Base-by-base conservation (phyloP, 2,888 invertebrate species). In the Cryptus armator region DNA sequence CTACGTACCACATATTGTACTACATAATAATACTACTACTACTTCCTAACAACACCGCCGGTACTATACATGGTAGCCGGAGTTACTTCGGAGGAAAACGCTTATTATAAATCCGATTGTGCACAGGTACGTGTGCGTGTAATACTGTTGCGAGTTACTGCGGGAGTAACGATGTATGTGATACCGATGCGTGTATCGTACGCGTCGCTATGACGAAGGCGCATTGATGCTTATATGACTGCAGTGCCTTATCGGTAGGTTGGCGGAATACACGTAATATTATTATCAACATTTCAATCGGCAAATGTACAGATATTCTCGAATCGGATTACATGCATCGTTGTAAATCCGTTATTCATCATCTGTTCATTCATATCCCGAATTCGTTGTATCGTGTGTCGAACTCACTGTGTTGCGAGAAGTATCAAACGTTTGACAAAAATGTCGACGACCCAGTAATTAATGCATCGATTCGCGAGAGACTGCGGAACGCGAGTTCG, bases 101-200 rank as follows among this genome's bases (percentile, higher is more conserved):
- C 59, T 62, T 32, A 62, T 62, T 62, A 62, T 62, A 32, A 62
- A 62, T 62, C 59, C 14, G 59, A 62, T 62, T 29, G 29, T 7
- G n/a, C 32, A n/a, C 14, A 29, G 59, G 12, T 29, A 12, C 59
- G 29, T 62, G 29, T 32, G 59, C 29, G 59, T 14, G 6, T 29
- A 29, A 59, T 29, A 29, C 59, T 6, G 59, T n/a, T 59, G 24
- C 59, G 19, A 59, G 59, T 19, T 29, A 59, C 59, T 14, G 59
- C 12, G 14, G 12, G n/a, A 19, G 56, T 29, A 53, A 10, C 53
- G 53, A 53, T 19, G 53, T 9, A 53, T 16, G 19, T 16, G 53
- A 53, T 53, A 53, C 53, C 53, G 9, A 53, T 7, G 53, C 19
- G 9, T 5, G 19, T 24, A 62, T 62, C 59, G 59, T 14, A 29